Evolutionary conservation across 1,140 invertebrate genomes (phyloP), one percentile per base, ranked within the genome.

Genomic region (Apis florea): DNA sequence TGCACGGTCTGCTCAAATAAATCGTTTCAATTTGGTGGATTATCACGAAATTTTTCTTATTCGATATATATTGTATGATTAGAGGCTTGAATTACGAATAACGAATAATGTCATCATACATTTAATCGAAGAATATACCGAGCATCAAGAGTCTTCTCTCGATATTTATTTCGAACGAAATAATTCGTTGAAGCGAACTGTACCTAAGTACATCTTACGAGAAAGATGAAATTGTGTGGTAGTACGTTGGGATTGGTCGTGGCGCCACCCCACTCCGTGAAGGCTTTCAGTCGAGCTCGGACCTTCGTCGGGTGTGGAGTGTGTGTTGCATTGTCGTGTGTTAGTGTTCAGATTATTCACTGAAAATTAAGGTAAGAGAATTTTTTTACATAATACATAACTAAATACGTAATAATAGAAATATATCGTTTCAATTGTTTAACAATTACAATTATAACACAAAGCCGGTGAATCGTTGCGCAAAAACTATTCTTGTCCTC

Each of bases 281-380:
- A 67, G 69, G 67, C 63, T 69, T 71, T 90, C 91, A 93, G 93
- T 93, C 87, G 91, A 89, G 89, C 90, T 93, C 88, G 89, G 82
- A 75, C 90, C 90, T 87, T 85, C 88, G 83, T 90, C 79, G 86
- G 77, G 88, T 81, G 76, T 63, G 84, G 64, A 75, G 90, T 86
- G 88, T 72, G 83, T 85, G 80, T 87, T 73, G 91, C 88, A 83
- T 69, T 77, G 73, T 81, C 82, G 89, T 83, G 89, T 86, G 87
- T 87, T 49, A 80, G 83, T 77, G 83, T 87, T 90, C 83, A 85
- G 85, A 90, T 90, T 91, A 84, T 77, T 90, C 87, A 92, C 85
- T 90, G 85, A 90, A 88, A 89, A 90, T 83, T 84, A 83, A 91
- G 92, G 92, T 93, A 91, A 92, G 92, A 82, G 13, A 56, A 70